phyloP scores from a whole-genome alignment of 1,140 invertebrate species.

The Sinella curviseta region DNA sequence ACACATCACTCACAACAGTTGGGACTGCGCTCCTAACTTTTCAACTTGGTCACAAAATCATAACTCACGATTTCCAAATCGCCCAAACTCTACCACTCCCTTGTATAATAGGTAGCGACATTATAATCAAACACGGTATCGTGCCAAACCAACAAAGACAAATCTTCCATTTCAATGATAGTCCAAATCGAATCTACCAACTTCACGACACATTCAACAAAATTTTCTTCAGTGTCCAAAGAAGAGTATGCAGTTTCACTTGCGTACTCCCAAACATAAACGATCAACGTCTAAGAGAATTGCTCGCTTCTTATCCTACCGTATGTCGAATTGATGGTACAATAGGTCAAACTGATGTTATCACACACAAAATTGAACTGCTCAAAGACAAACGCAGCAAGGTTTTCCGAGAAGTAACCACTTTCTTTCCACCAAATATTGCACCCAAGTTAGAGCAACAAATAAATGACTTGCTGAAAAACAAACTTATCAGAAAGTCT shows the following conservation, averaged over 20 bases:
- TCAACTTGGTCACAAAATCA: not conserved
- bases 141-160: not conserved
- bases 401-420: not conserved
- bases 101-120: not conserved
- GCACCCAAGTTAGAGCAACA: not conserved
- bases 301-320: not conserved
- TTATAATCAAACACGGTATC: not conserved
- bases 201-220: not conserved
- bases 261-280: not conserved
- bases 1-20: not conserved
- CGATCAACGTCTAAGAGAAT: not conserved
- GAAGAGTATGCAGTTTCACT: not conserved
- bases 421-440: not conserved
- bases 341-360: slow-evolving; percentile 11
- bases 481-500: not conserved
- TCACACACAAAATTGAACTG: slow-evolving; percentile 19
- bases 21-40: not conserved
- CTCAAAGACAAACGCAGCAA: not conserved
- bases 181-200: not conserved
- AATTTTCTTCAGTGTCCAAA: too few species aligned
- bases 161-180: not conserved
- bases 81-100: not conserved
- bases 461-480: not conserved
- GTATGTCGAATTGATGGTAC: slow-evolving; percentile 1
- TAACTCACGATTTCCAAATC: not conserved